Evolutionary conservation across 2,888 invertebrate genomes (phyloP), one percentile per base, ranked within the genome.

Genomic region (Pharmacophagus antenor): DNA sequence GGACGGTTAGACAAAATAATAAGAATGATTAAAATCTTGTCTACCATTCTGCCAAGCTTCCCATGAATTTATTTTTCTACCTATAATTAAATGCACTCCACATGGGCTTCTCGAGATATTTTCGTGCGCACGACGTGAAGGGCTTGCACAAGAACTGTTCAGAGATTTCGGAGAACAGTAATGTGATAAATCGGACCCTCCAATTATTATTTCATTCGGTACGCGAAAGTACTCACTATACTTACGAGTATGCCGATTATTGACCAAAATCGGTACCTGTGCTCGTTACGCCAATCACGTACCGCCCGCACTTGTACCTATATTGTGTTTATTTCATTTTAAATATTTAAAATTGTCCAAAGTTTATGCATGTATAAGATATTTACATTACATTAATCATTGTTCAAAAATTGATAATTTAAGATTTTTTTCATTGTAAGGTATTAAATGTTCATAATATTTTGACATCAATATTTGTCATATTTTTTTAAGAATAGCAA

Each of bases 151-250:
- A 88, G 84, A 86, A 86, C 78, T 84, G 85, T 84, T 84, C 86
- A 78, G 83, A 77, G 83, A 70, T 82, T 89, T 90, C 89, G 80
- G 83, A 84, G 89, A 89, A 90, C 81, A 80, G 80, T 70, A 77
- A 85, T 85, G 88, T 89, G 89, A 88, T 88, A 88, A 89, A 88
- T 86, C 85, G 86, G 80, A 85, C 85, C 88, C 87, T 77, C 87
- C 87, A 88, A 88, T 89, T 88, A 90, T 88, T 85, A 84, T 87
- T 82, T 78, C 80, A 84, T 88, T 82, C 84, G 88, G 88, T 88
- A 78, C 82, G 81, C 80, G 84, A 87, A 86, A 84, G 85, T 85
- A 80, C 82, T 85, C 75, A 79, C 83, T 82, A 82, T 84, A 86
- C 85, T 87, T 88, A 87, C 42, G 42, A 2, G 42, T 44, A 44